Evolutionary conservation across 2,797 vertebrate species (phyloP), one percentile per base, ranked within the genome.

Genomic region (Danio albolineatus): DNA sequence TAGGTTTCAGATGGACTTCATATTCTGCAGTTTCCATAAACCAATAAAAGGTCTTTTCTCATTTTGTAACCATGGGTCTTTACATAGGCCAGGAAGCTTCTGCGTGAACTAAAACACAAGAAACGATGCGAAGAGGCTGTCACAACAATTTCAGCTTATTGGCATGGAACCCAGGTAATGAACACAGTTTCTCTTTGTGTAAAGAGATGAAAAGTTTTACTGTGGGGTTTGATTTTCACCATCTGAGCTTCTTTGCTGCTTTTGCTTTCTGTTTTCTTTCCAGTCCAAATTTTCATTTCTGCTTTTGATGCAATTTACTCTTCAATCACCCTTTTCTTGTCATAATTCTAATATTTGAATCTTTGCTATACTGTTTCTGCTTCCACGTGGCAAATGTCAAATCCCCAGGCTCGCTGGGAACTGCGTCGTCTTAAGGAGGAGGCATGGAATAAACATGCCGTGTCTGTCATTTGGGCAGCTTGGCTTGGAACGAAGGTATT

Each of bases 401-500:
- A 86, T 87, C 89, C 89, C 90, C 95, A 99, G 98, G 98, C 97
- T 87, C 96, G 97, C 91, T 94, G 94, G 95, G 96, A 98, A 93
- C 96, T 98, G 94, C 95, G 94, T 91, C 95, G 93, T 85, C 96
- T 97, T 94, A 97, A 98, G 96, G 94, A 97, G 92, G 95, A 93
- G 92, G 96, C 95, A 91, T 96, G 95, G 93, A 96, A 95, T 96
- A 98, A 95, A 94, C 96, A 94, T 88, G 96, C 97, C 88, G 96
- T 98, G 92, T 96, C 96, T 93, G 97, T 97, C 95, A 97, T 99
- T 94, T 98, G 97, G 97, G 96, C 97, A 95, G 97, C 93, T 94
- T 99, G 98, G 98, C 96, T 96, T 93, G 98, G 97, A 95, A 95
- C 95, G 85, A 97, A 99, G 98, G 97, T 99, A 98, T 95, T 96